Evolutionary conservation across 2,888 invertebrate genomes (phyloP).

Genomic region (Carpatolechia fugitivella): DNA sequence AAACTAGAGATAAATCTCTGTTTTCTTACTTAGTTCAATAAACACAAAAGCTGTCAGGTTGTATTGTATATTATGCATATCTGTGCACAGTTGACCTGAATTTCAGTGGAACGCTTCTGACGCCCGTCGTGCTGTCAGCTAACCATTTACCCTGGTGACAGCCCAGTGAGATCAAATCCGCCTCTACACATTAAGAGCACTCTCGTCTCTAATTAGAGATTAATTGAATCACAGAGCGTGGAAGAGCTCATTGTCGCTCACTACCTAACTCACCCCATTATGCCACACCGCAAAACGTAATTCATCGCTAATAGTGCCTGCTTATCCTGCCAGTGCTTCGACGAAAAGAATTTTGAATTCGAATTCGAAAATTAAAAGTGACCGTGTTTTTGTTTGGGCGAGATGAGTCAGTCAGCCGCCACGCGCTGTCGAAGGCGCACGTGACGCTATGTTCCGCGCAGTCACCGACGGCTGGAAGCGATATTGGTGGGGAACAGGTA

Average conservation of each 20-base stretch:
- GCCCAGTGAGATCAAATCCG: constrained; percentile 64
- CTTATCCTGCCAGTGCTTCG: background rate
- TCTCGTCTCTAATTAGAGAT: constrained; percentile 73
- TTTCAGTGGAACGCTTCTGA: constrained; percentile 37
- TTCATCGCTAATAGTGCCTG: background rate
- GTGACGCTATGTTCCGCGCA: constrained; percentile 68
- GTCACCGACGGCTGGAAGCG: constrained; percentile 71
- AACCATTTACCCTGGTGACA: constrained; percentile 69
- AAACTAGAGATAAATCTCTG: background rate
- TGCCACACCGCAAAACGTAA: constrained; percentile 28
- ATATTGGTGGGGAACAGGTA: constrained; percentile 78
- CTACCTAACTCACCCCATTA: constrained; percentile 38
- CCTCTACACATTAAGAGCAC: constrained; percentile 71
- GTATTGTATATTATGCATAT: background rate
- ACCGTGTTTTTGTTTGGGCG: constrained; percentile 28
- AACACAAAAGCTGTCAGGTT: background rate
- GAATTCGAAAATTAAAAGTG: constrained; percentile 36
- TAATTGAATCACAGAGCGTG: constrained; percentile 68
- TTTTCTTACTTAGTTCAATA: background rate
- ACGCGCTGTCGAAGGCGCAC: constrained; percentile 62
- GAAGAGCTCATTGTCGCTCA: constrained; percentile 50
- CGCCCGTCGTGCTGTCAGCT: constrained; percentile 60
- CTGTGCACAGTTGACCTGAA: constrained; percentile 47
- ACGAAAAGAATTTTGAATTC: constrained; percentile 23
- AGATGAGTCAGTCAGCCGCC: constrained; percentile 55